Percentiles rank a stretch among this genome's conserved stretches.
Evolutionary conservation across 2,888 invertebrate species (phyloP).

Genomic region (Polymixis flavicincta): DNA sequence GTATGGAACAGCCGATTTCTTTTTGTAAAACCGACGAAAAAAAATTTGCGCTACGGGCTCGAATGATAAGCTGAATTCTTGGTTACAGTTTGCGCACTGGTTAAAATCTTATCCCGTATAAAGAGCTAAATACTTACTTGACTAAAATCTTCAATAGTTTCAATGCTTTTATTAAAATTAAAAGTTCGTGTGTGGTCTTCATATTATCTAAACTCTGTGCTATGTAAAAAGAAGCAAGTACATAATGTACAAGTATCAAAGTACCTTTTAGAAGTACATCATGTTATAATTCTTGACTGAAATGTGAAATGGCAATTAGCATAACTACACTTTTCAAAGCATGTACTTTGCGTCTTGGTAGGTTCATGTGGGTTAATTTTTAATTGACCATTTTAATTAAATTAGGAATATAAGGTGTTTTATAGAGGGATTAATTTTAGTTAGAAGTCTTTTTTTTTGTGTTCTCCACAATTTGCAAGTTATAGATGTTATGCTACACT

Average conservation of each 20-base stretch:
- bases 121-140: neutral
- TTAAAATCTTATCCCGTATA: too few relatives aligned
- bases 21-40: too few relatives aligned
- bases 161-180: neutral
- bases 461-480: too few relatives aligned
- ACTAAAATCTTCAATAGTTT: neutral
- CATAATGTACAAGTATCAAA: neutral
- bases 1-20: too few relatives aligned
- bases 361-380: too few relatives aligned
- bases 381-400: too few relatives aligned
- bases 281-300: neutral
- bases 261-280: conserved; percentile 3
- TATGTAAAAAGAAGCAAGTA: neutral
- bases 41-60: too few relatives aligned
- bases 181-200: neutral
- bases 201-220: neutral
- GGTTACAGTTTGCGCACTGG: too few relatives aligned
- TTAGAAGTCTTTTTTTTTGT: too few relatives aligned
- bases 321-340: neutral
- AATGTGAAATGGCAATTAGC: conserved; percentile 7
- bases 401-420: too few relatives aligned
- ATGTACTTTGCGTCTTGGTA: neutral
- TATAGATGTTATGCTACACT: too few relatives aligned
- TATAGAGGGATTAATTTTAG: neutral
- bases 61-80: too few relatives aligned